Evolutionary conservation across 2,113 vertebrate genomes (phyloP), one percentile per base, ranked within the genome.

Genomic region (Tragulus kanchil): DNA sequence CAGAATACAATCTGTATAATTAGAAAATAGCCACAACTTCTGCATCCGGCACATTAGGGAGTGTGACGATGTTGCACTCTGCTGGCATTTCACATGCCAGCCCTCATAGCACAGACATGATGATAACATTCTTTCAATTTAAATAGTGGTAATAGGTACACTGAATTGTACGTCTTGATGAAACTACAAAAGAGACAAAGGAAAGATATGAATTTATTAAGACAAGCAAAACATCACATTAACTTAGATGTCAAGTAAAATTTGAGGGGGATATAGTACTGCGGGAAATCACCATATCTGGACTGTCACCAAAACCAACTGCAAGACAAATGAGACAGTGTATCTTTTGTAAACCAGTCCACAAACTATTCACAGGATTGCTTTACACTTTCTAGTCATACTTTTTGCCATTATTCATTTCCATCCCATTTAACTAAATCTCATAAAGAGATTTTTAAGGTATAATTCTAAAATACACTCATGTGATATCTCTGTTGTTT

Each of bases 71-170:
- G 93, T 85, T 97, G 45, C 11, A 58, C 58, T 96, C 94, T 62
- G 86, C 95, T 91, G 95, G 98, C 81, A 61, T 97, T 98, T 97
- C 17, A 28, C 81, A 91, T 89, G 88, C 69, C 96, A 95, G 75
- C 36, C 73, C 96, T 96, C 88, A 69, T 92, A 97, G 95, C 26
- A 88, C 81, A 97, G 98, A 98, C 92, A 93, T 0, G 97, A 96
- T 99, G 98, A 98, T 98, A 98, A 97, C 89, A 98, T 92, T 97
- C 96, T 98, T 98, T 97, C 98, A 97, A 36, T 87, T 97, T 97
- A 87, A 87, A 92, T 96, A 97, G 85, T 71, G 67, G 62, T 90
- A 97, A 97, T 0, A 95, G 95, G n/a, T 98, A 61, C 61, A 64
- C 85, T 79, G 88, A 97, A 83, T 96, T 95, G 94, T 85, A 78